Percentiles rank a stretch among this genome's conserved stretches.
These are phyloP conservation scores for Macaria notata DNA, from an alignment of 2,888 invertebrate species.

Conservation along the genomic window DNA sequence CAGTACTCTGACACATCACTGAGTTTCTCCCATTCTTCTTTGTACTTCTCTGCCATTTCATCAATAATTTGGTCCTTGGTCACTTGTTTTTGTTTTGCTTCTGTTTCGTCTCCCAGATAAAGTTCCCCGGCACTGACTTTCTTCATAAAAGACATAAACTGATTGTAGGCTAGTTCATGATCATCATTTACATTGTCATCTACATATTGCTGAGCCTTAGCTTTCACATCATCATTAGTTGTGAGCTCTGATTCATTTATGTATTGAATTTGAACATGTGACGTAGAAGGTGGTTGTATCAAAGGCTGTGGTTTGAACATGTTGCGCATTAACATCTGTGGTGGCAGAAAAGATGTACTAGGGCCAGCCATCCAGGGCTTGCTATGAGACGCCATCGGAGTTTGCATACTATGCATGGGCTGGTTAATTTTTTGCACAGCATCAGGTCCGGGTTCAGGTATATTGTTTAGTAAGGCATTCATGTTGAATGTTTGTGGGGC, in stretches of 20 bases:
- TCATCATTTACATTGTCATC: slow-evolving; percentile 82
- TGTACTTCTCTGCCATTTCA: slow-evolving; percentile 83
- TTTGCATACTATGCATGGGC: slow-evolving; percentile 25
- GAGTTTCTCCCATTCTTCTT: slow-evolving; percentile 90
- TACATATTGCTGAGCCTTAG: slow-evolving; percentile 83
- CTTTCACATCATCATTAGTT: slow-evolving; percentile 68
- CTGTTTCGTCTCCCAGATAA: slow-evolving; percentile 74
- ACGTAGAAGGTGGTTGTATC: slow-evolving; percentile 42
- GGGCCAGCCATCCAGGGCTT: slow-evolving; percentile 58
- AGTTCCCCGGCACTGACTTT: slow-evolving; percentile 87
- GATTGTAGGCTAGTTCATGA: slow-evolving; percentile 87
- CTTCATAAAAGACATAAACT: slow-evolving; percentile 93
- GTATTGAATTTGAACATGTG: slow-evolving; percentile 68
- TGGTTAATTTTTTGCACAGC: slow-evolving; percentile 45
- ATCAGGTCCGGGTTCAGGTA: slow-evolving; percentile 88
- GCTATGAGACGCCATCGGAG: slow-evolving; percentile 37
- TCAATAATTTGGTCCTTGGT: slow-evolving; percentile 69
- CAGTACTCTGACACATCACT: slow-evolving; percentile 86
- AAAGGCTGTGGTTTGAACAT: slow-evolving; percentile 49
- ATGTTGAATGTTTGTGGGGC: slow-evolving; percentile 92
- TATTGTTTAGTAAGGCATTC: slow-evolving; percentile 92
- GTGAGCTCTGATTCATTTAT: slow-evolving; percentile 60
- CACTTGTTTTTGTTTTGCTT: slow-evolving; percentile 60
- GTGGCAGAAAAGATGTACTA: slow-evolving; percentile 54
- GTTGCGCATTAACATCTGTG: slow-evolving; percentile 49